phyloP scores from a whole-genome alignment of 2,797 vertebrate genomes.

The Monodelphis domestica region DNA sequence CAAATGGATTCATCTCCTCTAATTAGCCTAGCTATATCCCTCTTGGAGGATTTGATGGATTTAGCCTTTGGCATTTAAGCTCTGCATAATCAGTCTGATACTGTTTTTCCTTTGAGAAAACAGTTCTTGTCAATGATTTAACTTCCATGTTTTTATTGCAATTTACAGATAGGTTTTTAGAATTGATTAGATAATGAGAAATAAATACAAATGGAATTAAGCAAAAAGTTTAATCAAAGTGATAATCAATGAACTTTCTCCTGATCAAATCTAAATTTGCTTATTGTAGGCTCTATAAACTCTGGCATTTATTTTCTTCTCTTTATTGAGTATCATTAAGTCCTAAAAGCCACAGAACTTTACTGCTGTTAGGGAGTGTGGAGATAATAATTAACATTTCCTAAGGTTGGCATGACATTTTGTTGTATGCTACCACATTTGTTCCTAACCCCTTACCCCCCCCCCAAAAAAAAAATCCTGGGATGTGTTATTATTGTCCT shows the following conservation, averaged over 20 bases:
- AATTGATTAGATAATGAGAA: slow-evolving; percentile 6
- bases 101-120: neutral
- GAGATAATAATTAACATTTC: neutral
- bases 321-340: slow-evolving; percentile 21
- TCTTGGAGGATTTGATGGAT: neutral
- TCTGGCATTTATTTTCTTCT: neutral
- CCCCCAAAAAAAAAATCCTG: too few relatives aligned
- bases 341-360: neutral
- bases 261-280: neutral
- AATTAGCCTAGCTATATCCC: neutral
- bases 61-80: neutral
- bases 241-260: slow-evolving; percentile 21
- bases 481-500: neutral
- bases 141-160: neutral
- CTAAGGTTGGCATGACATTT: neutral
- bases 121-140: neutral
- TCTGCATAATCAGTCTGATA: neutral
- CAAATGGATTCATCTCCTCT: neutral
- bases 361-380: neutral
- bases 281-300: neutral
- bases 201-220: slow-evolving; percentile 25
- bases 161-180: neutral
- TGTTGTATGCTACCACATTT: neutral
- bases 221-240: neutral
- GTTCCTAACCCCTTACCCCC: neutral